Base-by-base conservation (phyloP, 2,797 vertebrate species). In the Tapera naevia region DNA sequence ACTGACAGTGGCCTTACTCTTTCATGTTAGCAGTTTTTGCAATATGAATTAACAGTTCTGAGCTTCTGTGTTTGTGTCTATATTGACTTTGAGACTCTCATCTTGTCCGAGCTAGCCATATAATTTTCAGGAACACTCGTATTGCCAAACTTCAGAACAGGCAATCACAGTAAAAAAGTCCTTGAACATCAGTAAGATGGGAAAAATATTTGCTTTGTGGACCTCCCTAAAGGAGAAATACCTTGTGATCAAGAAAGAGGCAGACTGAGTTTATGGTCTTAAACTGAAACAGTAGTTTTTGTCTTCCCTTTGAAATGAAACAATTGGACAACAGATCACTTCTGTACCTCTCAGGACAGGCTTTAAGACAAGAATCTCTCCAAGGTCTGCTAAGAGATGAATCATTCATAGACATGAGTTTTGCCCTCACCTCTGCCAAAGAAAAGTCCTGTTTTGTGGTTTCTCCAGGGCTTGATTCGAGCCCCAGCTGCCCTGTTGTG, bases 331-430 rank as follows among this genome's bases (percentile, higher is more conserved):
- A 62, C 17, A 56, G 32, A 74, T 17, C 23, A 53, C 5, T 5
- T 72, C 41, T 86, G 9, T 32, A 50, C 28, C 25, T 73, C 23
- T 86, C 24, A 46, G 21, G 30, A 66, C 11, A 39, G 32, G 17
- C 22, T 27, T 82, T 72, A 46, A 46, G 18, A 60, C 25, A 62
- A 62, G 51, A 84, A 39, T 24, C 11, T 61, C 33, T 65, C 25
- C 3, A 7, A 67, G 28, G 13, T 53, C 30, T 74, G 3, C 13
- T 66, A 64, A 80, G 37, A 66, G 80, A 61, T 48, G 8, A 76
- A 5, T 70, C 4, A 17, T 39, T 39, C 0, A 0, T 27, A 45
- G 25, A 12, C 0, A 0, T 53, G n/a, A 81, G 60, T 66, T 82
- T 41, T 73, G 30, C 80, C 43, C 39, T 86, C 10, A 32, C 10